Evolutionary conservation across 2,113 vertebrate species (phyloP).

Genomic region (Salvelinus fontinalis): DNA sequence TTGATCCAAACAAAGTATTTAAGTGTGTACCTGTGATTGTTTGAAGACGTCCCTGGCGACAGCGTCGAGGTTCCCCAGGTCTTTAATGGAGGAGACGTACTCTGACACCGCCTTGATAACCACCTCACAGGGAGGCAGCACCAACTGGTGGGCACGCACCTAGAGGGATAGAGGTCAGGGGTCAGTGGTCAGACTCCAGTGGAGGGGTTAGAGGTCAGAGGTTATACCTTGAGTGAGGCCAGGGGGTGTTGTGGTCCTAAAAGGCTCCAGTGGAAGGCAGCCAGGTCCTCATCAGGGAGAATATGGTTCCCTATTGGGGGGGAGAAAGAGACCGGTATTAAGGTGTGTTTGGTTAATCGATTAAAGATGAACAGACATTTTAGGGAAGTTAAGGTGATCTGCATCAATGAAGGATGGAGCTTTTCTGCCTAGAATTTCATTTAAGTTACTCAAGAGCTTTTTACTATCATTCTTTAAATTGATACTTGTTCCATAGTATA

Average conservation of each 20-base stretch:
- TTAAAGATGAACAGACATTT: too few species aligned
- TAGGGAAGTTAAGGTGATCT: too few species aligned
- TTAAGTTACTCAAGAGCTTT: too few species aligned
- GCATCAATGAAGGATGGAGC: too few species aligned
- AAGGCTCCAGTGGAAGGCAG: slow-evolving; percentile 93
- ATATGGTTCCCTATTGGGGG: slow-evolving; percentile 84
- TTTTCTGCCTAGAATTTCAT: too few species aligned
- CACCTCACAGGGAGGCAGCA: slow-evolving; percentile 65
- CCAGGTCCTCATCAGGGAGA: slow-evolving; percentile 92
- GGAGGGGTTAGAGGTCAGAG: too few species aligned
- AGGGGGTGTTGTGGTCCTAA: slow-evolving; percentile 92
- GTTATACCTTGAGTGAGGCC: slow-evolving; percentile 86
- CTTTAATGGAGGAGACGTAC: slow-evolving; percentile 87
- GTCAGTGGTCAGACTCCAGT: too few species aligned
- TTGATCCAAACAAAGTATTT: too few species aligned
- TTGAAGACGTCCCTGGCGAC: slow-evolving; percentile 92
- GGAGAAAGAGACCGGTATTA: too few species aligned
- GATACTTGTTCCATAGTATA: too few species aligned
- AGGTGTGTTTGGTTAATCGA: too few species aligned
- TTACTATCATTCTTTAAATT: too few species aligned
- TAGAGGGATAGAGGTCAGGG: slow-evolving; percentile 27
- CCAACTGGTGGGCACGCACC: slow-evolving; percentile 90
- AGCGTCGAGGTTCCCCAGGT: slow-evolving; percentile 83
- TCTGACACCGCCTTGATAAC: slow-evolving; percentile 91
- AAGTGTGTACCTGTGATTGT: slow-evolving; percentile 84